phyloP scores from a whole-genome alignment of 2,888 invertebrate genomes.

The Sphecodes monilicornis region DNA sequence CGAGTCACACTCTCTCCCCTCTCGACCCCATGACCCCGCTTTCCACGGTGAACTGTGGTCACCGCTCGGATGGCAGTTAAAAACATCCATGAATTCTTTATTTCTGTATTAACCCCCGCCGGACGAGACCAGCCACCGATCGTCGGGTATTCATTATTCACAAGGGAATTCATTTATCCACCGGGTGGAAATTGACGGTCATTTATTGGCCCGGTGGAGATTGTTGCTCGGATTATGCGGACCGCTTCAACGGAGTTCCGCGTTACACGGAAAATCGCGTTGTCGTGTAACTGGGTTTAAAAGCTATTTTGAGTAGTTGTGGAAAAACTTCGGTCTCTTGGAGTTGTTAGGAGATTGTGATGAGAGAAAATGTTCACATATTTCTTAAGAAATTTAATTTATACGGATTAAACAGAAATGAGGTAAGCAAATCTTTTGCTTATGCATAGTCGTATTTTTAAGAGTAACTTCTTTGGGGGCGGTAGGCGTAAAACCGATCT shows the following conservation, averaged over 20 bases:
- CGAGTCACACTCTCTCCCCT: background rate
- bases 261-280: background rate
- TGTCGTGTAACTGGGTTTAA: background rate
- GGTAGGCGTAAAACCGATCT: too few relatives aligned
- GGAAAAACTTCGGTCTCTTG: background rate
- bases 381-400: too few relatives aligned
- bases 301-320: background rate
- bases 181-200: background rate
- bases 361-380: too few relatives aligned
- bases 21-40: conserved; percentile 25
- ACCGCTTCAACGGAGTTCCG: background rate
- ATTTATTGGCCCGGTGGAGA: background rate
- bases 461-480: too few relatives aligned
- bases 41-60: background rate
- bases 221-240: background rate
- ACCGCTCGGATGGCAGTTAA: conserved; percentile 9
- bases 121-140: background rate
- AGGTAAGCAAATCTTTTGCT: too few relatives aligned
- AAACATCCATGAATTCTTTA: conserved; percentile 3
- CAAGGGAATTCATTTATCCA: background rate
- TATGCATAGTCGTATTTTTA: too few relatives aligned
- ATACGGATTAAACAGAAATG: too few relatives aligned
- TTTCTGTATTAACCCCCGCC: background rate
- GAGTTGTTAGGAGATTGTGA: background rate
- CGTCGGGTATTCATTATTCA: background rate